Conservation (phyloP, 2,113 vertebrate species). For the Melospiza georgiana region DNA sequence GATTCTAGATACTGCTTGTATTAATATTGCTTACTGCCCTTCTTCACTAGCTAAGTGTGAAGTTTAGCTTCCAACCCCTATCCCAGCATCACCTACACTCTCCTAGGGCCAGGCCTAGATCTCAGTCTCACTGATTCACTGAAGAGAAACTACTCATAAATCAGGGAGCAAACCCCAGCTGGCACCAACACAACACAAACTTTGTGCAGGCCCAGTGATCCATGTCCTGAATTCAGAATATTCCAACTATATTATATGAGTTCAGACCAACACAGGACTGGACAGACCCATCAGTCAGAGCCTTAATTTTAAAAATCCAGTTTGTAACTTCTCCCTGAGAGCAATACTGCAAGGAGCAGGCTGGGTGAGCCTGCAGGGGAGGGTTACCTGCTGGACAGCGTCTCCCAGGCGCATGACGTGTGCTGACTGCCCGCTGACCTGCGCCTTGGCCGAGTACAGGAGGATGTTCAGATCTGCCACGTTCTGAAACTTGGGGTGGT, state of each 20-base stretch:
- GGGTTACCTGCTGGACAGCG: slow-evolving; percentile 90
- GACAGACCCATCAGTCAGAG: not conserved
- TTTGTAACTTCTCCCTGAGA: not conserved
- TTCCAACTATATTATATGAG: fast-evolving
- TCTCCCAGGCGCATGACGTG: slow-evolving; percentile 89
- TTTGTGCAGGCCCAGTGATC: not conserved
- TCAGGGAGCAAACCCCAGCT: not conserved
- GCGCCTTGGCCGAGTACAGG: slow-evolving; percentile 93
- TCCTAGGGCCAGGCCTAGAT: not conserved
- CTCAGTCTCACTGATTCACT: not conserved
- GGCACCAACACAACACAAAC: not conserved
- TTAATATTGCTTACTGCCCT: not conserved
- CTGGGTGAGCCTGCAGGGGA: not conserved
- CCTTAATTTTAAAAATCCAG: not conserved
- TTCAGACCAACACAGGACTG: not conserved
- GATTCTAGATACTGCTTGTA: not conserved
- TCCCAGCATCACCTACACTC: not conserved
- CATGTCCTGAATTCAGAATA: not conserved
- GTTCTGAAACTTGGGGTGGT: slow-evolving; percentile 90
- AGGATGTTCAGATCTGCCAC: slow-evolving; percentile 87
- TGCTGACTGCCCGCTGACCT: slow-evolving; percentile 96
- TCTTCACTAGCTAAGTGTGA: not conserved
- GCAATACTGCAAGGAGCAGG: fast-evolving
- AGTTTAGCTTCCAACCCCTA: not conserved
- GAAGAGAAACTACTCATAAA: not conserved